Percentiles rank a stretch among this genome's conserved stretches.
Evolutionary conservation across 1,140 invertebrate genomes (phyloP).

Genomic region (Drosophila arizonae): DNA sequence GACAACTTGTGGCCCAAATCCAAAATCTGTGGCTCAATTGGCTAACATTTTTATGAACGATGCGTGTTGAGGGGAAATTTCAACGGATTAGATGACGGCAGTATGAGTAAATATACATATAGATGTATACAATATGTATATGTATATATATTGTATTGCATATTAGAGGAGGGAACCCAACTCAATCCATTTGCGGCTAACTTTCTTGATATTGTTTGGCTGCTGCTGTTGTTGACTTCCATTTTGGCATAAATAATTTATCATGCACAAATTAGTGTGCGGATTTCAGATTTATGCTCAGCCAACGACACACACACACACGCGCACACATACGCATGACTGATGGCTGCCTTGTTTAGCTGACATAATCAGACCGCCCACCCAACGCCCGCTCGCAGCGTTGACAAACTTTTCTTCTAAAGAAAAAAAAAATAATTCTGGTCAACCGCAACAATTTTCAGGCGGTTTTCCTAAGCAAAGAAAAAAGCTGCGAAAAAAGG

Average conservation of each 20-base stretch:
- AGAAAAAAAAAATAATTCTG: slow-evolving; percentile 59
- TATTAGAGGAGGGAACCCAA: neutral
- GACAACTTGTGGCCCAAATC: slow-evolving; percentile 12
- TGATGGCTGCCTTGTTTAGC: slow-evolving; percentile 62
- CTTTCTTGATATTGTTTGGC: slow-evolving; percentile 18
- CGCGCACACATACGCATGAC: slow-evolving; percentile 41
- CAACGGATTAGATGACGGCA: slow-evolving; percentile 26
- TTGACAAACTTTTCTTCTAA: slow-evolving; percentile 57
- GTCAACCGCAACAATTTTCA: slow-evolving; percentile 74
- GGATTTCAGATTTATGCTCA: slow-evolving; percentile 64
- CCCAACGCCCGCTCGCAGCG: slow-evolving; percentile 1
- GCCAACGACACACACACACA: slow-evolving; percentile 18
- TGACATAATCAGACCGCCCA: slow-evolving; percentile 28
- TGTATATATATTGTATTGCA: neutral
- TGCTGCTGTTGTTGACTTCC: slow-evolving; percentile 45
- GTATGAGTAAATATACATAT: neutral
- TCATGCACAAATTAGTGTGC: slow-evolving; percentile 79
- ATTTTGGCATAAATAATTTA: slow-evolving; percentile 81
- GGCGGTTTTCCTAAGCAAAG: slow-evolving; percentile 33
- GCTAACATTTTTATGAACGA: slow-evolving; percentile 29
- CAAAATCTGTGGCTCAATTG: slow-evolving; percentile 24
- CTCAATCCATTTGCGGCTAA: neutral
- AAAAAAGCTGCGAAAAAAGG: slow-evolving; percentile 31
- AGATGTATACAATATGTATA: neutral
- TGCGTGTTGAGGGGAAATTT: slow-evolving; percentile 36